Percentiles rank a stretch among this genome's conserved stretches.
Evolutionary conservation across 1,140 invertebrate species (phyloP).

Genomic region (Leptestheria dahalacensis): DNA sequence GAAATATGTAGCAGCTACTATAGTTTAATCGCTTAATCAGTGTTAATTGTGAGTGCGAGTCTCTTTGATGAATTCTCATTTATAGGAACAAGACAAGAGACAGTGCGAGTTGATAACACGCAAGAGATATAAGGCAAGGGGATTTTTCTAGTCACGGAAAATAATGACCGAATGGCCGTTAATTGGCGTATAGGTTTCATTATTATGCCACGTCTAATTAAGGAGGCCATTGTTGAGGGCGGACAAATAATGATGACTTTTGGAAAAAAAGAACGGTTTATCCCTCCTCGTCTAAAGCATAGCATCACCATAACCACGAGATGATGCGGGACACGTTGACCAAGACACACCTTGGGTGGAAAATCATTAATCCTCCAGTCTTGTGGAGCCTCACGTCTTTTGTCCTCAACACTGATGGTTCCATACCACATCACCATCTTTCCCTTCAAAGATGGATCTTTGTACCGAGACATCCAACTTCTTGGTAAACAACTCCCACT

Average conservation of each 20-base stretch:
- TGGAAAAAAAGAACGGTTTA: not conserved
- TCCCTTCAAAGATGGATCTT: not conserved
- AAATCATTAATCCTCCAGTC: not conserved
- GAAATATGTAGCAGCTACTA: no score
- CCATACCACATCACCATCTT: not conserved
- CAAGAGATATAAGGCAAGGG: not conserved
- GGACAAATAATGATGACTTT: not conserved
- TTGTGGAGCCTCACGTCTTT: not conserved
- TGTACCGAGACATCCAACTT: no score
- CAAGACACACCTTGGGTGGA: not conserved
- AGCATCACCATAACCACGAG: not conserved
- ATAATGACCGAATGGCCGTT: not conserved
- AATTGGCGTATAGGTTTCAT: not conserved
- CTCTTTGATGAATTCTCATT: no score
- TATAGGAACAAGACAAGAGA: no score
- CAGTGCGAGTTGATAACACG: no score
- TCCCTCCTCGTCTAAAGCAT: not conserved
- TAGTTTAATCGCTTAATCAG: no score
- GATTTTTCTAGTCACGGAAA: not conserved
- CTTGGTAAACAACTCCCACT: no score
- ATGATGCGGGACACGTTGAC: not conserved
- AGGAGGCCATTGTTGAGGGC: not conserved
- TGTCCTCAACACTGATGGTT: not conserved
- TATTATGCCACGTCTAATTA: not conserved
- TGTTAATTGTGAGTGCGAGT: no score